Percentiles rank a stretch among this genome's conserved stretches.
Evolutionary conservation across 1,140 invertebrate species (phyloP).

Genomic region (Drosophila takahashii): DNA sequence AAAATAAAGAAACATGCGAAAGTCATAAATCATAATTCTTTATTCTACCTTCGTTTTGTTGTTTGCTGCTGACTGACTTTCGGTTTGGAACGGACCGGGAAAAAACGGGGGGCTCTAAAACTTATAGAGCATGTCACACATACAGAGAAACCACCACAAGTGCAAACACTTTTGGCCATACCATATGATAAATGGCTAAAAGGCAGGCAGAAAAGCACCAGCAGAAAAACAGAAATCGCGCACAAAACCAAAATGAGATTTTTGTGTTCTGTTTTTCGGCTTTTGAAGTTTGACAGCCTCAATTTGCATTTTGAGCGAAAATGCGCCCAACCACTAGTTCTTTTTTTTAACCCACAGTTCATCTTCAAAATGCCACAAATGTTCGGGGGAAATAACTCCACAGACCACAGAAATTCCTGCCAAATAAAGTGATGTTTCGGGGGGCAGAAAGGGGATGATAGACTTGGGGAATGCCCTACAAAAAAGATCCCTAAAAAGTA

Average conservation of each 20-base stretch:
- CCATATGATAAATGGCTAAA: slow-evolving; percentile 73
- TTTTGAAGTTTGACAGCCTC: slow-evolving; percentile 61
- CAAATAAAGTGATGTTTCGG: not conserved
- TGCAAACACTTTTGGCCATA: slow-evolving; percentile 62
- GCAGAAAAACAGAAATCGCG: slow-evolving; percentile 52
- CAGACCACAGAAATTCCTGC: not conserved
- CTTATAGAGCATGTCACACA: slow-evolving; percentile 53
- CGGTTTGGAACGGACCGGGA: slow-evolving; percentile 30
- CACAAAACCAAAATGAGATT: slow-evolving; percentile 51
- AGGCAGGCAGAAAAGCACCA: slow-evolving; percentile 9
- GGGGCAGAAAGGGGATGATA: not conserved
- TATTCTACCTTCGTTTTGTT: slow-evolving; percentile 54
- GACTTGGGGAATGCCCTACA: not conserved
- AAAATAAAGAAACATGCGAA: slow-evolving; percentile 66
- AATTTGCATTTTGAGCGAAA: slow-evolving; percentile 65
- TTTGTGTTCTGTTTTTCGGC: slow-evolving; percentile 51
- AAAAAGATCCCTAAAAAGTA: too few relatives aligned
- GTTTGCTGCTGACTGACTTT: slow-evolving; percentile 56
- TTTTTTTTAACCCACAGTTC: not conserved
- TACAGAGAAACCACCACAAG: slow-evolving; percentile 1
- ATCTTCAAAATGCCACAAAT: not conserved
- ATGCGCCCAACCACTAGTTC: slow-evolving; percentile 1
- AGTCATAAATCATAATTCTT: slow-evolving; percentile 82
- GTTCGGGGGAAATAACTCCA: not conserved
- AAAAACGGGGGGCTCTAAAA: slow-evolving; percentile 58